phyloP scores from a whole-genome alignment of 1,140 invertebrate species.

The Rhynchophorus ferrugineus region DNA sequence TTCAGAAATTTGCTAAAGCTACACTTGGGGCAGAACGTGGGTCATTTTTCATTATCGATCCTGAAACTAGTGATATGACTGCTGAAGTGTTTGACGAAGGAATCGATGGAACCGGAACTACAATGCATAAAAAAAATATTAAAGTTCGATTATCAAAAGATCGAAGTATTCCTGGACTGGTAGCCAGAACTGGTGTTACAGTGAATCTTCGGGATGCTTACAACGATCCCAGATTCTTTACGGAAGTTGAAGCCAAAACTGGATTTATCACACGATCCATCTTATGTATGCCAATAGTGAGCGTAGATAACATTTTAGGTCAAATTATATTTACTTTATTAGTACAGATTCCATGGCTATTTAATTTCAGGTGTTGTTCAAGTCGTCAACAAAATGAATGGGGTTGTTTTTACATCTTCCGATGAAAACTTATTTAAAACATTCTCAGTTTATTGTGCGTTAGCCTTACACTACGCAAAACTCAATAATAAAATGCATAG shows the following conservation, averaged over 20 bases:
- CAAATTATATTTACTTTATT: constrained; percentile 1
- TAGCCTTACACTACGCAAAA: constrained; percentile 25
- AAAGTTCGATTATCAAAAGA: constrained; percentile 45
- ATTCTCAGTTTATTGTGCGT: constrained; percentile 42
- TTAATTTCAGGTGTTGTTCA: constrained; percentile 44
- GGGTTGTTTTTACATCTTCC: constrained; percentile 41
- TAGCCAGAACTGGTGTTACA: constrained; percentile 40
- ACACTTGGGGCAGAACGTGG: constrained; percentile 46
- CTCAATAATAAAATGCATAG: constrained; percentile 23
- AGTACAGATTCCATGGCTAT: too few species aligned
- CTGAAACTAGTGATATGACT: constrained; percentile 39
- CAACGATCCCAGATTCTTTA: constrained; percentile 44
- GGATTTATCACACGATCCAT: constrained; percentile 46
- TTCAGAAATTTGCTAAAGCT: constrained; percentile 46
- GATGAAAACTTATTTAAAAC: constrained; percentile 46
- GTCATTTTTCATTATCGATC: constrained; percentile 46
- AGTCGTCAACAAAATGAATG: constrained; percentile 46
- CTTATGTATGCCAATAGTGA: constrained; percentile 46
- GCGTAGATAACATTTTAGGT: constrained; percentile 47
- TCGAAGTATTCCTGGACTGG: constrained; percentile 42
- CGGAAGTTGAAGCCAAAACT: constrained; percentile 44
- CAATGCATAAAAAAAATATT: constrained; percentile 43
- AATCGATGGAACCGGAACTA: constrained; percentile 31
- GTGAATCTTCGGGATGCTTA: constrained; percentile 47
- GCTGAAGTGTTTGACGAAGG: constrained; percentile 51